Conservation (phyloP, 2,113 vertebrate genomes). For the Fregetta grallaria region DNA sequence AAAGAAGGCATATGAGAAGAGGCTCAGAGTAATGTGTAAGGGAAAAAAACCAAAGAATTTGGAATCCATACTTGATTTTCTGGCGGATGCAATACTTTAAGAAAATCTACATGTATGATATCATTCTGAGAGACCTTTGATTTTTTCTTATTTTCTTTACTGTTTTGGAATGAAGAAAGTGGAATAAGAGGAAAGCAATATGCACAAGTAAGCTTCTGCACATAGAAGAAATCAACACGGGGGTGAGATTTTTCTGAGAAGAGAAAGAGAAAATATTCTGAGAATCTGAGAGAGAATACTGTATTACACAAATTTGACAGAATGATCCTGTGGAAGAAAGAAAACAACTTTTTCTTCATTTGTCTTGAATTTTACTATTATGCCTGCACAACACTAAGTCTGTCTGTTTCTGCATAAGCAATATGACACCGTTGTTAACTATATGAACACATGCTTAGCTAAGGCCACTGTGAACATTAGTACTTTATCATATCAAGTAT, state of each 20-base stretch:
- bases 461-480: background rate
- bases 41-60: background rate
- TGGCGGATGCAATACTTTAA: background rate
- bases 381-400: background rate
- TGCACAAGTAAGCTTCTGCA: background rate
- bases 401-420: background rate
- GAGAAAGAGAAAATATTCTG: too few species aligned
- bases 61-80: background rate
- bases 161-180: background rate
- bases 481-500: background rate
- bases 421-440: background rate
- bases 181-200: background rate
- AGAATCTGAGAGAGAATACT: background rate
- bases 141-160: background rate
- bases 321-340: background rate
- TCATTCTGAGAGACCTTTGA: background rate
- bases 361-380: background rate
- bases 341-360: background rate
- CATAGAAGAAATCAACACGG: background rate
- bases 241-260: background rate
- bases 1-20: background rate
- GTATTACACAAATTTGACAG: background rate
- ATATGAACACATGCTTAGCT: background rate
- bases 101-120: background rate
- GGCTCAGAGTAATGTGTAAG: background rate